Percentiles rank a stretch among this genome's conserved stretches.
Conservation (phyloP, 1,140 invertebrate species). For the Hypsibius dujardini region DNA sequence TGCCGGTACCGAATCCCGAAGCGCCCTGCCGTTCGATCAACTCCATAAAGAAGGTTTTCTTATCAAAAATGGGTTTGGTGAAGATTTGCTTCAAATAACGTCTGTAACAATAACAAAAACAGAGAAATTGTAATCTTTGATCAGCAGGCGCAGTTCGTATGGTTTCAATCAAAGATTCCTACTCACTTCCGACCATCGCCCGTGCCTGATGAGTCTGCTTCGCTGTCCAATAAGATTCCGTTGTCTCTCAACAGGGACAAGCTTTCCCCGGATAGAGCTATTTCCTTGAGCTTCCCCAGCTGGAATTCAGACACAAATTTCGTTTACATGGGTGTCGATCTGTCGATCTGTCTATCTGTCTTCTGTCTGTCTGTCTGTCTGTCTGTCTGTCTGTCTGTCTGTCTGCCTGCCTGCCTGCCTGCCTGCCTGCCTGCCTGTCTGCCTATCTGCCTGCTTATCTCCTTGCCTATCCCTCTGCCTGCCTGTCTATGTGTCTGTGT, state of each 20-base stretch:
- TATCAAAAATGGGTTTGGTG: constrained; percentile 36
- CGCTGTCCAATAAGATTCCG: constrained; percentile 34
- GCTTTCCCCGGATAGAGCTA: constrained; percentile 30
- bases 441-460: too few relatives aligned
- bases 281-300: constrained; percentile 31
- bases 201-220: constrained; percentile 32
- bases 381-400: too few relatives aligned
- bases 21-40: constrained; percentile 38
- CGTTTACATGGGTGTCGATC: too few relatives aligned
- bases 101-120: background rate
- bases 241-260: constrained; percentile 26
- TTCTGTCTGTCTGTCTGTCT: too few relatives aligned
- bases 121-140: constrained; percentile 20
- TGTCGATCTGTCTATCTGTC: too few relatives aligned
- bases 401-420: too few relatives aligned
- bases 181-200: constrained; percentile 17
- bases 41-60: constrained; percentile 41
- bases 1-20: constrained; percentile 39
- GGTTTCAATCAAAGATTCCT: constrained; percentile 15
- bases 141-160: background rate
- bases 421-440: too few relatives aligned
- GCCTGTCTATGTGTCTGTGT: too few relatives aligned
- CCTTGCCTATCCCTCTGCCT: too few relatives aligned
- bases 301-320: too few relatives aligned
- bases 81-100: constrained; percentile 42